Percentiles rank a stretch among this genome's conserved stretches.
These are phyloP conservation scores for Syngnathus rostellatus DNA, from an alignment of 2,797 vertebrate species.

Conservation along the genomic window DNA sequence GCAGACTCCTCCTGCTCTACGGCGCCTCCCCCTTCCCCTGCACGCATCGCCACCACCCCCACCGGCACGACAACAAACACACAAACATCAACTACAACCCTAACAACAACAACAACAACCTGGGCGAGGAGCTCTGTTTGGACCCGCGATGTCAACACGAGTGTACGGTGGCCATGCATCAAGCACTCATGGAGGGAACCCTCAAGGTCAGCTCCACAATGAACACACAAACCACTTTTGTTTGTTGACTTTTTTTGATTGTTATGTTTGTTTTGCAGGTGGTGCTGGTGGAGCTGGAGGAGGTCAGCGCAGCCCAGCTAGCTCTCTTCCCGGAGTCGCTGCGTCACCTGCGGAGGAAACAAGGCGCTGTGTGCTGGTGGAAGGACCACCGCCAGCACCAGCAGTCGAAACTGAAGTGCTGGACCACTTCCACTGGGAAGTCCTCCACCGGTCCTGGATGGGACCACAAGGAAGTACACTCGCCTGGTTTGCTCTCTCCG, in stretches of 20 bases:
- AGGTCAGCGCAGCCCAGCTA: constrained; percentile 70
- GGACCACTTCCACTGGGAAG: constrained; percentile 8
- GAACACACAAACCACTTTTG: neutral
- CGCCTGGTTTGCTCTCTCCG: constrained; percentile 17
- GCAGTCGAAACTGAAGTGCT: neutral
- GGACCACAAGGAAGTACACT: constrained; percentile 8
- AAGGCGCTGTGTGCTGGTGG: constrained; percentile 76
- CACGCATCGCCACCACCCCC: constrained; percentile 23
- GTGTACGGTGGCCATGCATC: constrained; percentile 75
- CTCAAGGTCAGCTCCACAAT: constrained; percentile 54
- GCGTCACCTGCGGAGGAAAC: constrained; percentile 76
- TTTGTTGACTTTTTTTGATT: no score
- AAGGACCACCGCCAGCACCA: constrained; percentile 18
- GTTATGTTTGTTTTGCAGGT: constrained; percentile 54
- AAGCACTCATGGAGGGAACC: constrained; percentile 71
- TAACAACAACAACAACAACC: neutral
- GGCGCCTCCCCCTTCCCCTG: constrained; percentile 52
- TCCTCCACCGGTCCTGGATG: constrained; percentile 12
- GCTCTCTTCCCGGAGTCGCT: constrained; percentile 79
- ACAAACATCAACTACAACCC: neutral
- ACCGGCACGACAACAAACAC: constrained; percentile 25
- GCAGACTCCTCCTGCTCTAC: constrained; percentile 80
- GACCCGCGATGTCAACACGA: constrained; percentile 64
- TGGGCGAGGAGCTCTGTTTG: neutral
- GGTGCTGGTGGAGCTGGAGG: constrained; percentile 82